Percentiles rank a stretch among this genome's conserved stretches.
phyloP scores from a whole-genome alignment of 2,797 vertebrate species.

The Eleutherodactylus coqui region DNA sequence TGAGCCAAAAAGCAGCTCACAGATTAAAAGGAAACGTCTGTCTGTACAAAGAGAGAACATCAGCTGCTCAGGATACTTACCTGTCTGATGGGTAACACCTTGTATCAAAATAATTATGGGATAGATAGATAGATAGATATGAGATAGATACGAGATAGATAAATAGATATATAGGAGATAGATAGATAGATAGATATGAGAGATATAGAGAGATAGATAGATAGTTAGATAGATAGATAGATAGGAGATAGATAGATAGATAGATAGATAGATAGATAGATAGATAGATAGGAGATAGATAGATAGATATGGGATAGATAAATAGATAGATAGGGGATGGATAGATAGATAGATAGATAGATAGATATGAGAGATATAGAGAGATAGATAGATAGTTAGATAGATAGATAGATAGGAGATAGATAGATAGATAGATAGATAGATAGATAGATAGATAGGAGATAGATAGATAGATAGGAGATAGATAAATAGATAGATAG shows the following conservation, averaged over 20 bases:
- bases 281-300: neutral
- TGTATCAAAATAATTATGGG: too few relatives aligned
- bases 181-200: neutral
- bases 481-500: neutral
- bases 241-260: neutral
- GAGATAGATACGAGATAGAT: neutral
- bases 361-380: neutral
- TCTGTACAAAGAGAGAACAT: neutral
- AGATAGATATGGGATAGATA: neutral
- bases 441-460: neutral
- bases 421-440: constrained; percentile 5
- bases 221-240: neutral
- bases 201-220: neutral
- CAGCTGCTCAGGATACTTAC: neutral
- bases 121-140: constrained; percentile 7
- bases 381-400: neutral
- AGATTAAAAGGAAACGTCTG: neutral
- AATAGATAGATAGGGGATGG: neutral
- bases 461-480: neutral
- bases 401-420: neutral
- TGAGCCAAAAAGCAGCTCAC: neutral
- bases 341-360: constrained; percentile 8
- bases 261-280: neutral
- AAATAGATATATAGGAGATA: constrained; percentile 6
- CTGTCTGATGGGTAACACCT: neutral